phyloP scores from a whole-genome alignment of 1,140 invertebrate species.

The Copidosoma floridanum region DNA sequence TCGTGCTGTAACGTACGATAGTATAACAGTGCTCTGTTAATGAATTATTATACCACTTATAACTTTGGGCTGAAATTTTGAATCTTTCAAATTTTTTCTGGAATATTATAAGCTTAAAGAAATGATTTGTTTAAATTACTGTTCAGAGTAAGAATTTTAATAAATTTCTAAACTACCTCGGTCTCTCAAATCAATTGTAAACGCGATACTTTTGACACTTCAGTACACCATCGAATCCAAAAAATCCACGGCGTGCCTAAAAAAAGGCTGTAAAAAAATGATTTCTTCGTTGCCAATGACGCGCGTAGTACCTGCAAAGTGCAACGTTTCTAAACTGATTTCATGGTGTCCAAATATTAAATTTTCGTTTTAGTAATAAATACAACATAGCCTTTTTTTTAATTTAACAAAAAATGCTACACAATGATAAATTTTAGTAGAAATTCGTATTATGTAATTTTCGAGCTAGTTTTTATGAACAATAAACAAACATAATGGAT shows the following conservation, averaged over 20 bases:
- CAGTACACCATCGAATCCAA: slow-evolving; percentile 40
- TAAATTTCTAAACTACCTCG: not conserved
- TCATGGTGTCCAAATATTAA: slow-evolving; percentile 27
- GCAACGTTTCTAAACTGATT: slow-evolving; percentile 45
- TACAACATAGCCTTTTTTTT: too few relatives aligned
- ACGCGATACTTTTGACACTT: slow-evolving; percentile 12
- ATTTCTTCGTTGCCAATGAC: slow-evolving; percentile 35
- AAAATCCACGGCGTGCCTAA: slow-evolving; percentile 53
- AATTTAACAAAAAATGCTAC: too few relatives aligned
- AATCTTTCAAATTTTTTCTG: too few relatives aligned
- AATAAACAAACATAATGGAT: too few relatives aligned
- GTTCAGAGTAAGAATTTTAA: not conserved
- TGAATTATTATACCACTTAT: too few relatives aligned
- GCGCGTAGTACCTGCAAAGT: slow-evolving; percentile 45
- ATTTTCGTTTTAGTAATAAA: too few relatives aligned
- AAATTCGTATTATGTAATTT: too few relatives aligned
- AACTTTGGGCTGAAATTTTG: too few relatives aligned
- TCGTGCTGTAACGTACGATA: too few relatives aligned
- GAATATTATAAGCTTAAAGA: not conserved
- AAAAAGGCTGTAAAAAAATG: slow-evolving; percentile 53
- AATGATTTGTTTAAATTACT: not conserved
- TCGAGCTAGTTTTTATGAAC: too few relatives aligned
- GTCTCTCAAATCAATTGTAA: slow-evolving; percentile 16
- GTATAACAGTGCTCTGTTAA: too few relatives aligned
- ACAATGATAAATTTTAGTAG: too few relatives aligned